phyloP scores from a whole-genome alignment of 2,113 vertebrate genomes.

The Formicarius rufipectus region DNA sequence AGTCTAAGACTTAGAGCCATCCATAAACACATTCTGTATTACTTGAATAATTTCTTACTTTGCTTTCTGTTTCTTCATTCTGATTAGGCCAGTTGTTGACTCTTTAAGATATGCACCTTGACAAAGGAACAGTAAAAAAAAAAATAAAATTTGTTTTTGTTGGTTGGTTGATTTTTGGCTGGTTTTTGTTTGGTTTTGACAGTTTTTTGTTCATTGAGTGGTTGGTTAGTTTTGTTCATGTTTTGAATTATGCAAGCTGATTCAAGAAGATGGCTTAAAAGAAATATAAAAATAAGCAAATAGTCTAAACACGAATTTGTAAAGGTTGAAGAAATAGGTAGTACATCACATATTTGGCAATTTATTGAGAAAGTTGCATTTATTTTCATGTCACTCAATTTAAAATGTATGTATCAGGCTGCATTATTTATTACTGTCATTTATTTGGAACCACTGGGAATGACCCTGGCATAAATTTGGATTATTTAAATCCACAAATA shows the following conservation, averaged over 20 bases:
- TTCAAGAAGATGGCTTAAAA: not conserved
- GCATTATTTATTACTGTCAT: constrained; percentile 10
- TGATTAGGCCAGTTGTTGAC: not conserved
- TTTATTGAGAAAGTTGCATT: not conserved
- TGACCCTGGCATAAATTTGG: not conserved
- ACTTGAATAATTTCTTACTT: not conserved
- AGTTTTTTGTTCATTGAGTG: not conserved
- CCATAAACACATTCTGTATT: not conserved
- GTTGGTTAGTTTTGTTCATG: not conserved
- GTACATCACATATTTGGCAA: not conserved
- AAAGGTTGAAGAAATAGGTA: not conserved
- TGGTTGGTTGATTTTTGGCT: not conserved
- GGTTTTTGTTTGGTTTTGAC: not conserved
- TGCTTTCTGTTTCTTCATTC: not conserved
- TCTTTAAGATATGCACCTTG: not conserved
- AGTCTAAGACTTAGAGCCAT: not conserved
- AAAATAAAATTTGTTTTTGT: not conserved
- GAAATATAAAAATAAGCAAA: not conserved
- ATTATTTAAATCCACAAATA: constrained; percentile 7
- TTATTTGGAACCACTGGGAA: not conserved
- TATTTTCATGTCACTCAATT: not conserved
- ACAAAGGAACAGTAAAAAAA: not conserved
- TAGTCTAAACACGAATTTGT: not conserved
- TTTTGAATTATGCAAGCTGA: not conserved
- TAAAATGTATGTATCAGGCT: not conserved